These are phyloP conservation scores for Caenorhabditis wallacei DNA, from an alignment of 2,888 invertebrate genomes.

Conservation along the genomic window DNA sequence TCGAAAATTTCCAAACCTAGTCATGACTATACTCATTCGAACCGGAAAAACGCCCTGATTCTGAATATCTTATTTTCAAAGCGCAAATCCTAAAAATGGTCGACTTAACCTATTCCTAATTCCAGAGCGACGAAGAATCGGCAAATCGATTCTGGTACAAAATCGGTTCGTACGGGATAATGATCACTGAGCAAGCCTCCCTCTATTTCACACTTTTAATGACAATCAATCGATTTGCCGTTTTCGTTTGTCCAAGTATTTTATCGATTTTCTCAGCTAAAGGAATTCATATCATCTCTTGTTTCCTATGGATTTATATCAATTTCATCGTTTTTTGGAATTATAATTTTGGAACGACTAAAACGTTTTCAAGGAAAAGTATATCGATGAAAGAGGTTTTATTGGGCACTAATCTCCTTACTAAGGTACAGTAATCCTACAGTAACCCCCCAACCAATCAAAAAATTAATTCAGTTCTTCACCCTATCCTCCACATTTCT, in stretches of 20 bases:
- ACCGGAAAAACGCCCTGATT: too few relatives aligned
- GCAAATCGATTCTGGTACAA: constrained; percentile 57
- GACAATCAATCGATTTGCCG: constrained; percentile 71
- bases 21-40: too few relatives aligned
- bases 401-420: constrained; percentile 64
- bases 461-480: constrained; percentile 63
- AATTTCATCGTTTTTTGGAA: constrained; percentile 71
- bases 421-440: constrained; percentile 43
- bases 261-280: constrained; percentile 55
- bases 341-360: constrained; percentile 62
- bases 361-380: constrained; percentile 54
- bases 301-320: constrained; percentile 66
- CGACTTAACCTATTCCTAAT: too few relatives aligned
- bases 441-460: background rate
- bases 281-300: constrained; percentile 59
- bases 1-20: too few relatives aligned
- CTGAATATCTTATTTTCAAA: too few relatives aligned
- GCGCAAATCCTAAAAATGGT: too few relatives aligned
- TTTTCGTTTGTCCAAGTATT: constrained; percentile 66
- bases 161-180: constrained; percentile 63
- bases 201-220: constrained; percentile 70
- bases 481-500: constrained; percentile 63
- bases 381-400: constrained; percentile 56
- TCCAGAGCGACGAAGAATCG: constrained; percentile 57
- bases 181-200: constrained; percentile 66